Evolutionary conservation across 2,797 vertebrate genomes (phyloP).

Genomic region (Anguilla pacifica): DNA sequence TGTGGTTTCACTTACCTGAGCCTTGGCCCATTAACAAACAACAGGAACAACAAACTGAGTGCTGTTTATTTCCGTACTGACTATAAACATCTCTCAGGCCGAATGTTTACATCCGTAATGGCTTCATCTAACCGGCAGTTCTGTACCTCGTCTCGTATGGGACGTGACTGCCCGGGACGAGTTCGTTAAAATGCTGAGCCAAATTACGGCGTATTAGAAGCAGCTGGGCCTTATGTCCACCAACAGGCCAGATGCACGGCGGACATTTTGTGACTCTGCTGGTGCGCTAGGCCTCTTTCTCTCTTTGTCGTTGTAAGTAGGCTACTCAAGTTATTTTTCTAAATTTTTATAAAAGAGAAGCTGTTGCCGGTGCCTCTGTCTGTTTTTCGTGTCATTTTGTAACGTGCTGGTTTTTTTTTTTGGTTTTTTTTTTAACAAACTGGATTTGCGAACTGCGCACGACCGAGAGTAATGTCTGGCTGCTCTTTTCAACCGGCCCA

Average conservation of each 20-base stretch:
- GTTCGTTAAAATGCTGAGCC: constrained; percentile 38
- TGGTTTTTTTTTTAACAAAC: not conserved
- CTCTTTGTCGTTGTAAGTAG: not conserved
- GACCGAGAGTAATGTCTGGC: constrained; percentile 17
- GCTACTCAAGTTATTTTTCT: constrained; percentile 14
- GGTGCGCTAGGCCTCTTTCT: not conserved
- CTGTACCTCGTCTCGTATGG: not conserved
- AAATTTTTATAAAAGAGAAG: constrained; percentile 12
- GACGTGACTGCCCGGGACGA: constrained; percentile 16
- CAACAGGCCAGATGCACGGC: not conserved
- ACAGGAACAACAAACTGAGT: not conserved
- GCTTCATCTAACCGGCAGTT: not conserved
- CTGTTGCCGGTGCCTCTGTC: constrained; percentile 1
- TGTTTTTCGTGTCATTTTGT: constrained; percentile 3
- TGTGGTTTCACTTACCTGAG: constrained; percentile 1
- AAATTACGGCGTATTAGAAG: constrained; percentile 50
- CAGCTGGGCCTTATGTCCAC: constrained; percentile 45
- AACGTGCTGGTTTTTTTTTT: not conserved
- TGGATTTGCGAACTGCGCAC: not conserved
- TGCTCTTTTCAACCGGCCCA: constrained; percentile 21
- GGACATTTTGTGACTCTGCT: constrained; percentile 4
- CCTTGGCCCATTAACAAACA: not conserved
- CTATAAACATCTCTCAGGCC: not conserved
- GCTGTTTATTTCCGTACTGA: not conserved
- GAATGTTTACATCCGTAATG: not conserved